Conservation (phyloP, 2,888 invertebrate genomes). For the Drosophila anomelani region DNA sequence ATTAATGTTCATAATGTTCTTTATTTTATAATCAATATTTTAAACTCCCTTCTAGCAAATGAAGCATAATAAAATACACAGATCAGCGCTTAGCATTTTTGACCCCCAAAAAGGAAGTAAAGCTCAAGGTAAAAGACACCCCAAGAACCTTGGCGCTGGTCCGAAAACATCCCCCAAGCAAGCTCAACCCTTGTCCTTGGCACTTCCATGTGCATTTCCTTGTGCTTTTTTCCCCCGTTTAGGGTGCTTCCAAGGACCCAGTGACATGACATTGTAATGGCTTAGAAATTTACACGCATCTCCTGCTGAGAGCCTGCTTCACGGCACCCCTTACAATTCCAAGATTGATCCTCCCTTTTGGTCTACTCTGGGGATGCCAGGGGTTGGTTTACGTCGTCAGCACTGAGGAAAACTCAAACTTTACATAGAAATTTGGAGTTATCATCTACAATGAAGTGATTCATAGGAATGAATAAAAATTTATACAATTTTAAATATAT, state of each 20-base stretch:
- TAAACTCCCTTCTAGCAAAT: background rate
- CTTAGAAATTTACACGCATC: constrained; percentile 72
- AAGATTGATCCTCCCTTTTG: constrained; percentile 42
- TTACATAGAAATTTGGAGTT: background rate
- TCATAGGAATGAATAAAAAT: background rate
- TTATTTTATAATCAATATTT: background rate
- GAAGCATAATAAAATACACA: background rate
- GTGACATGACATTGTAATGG: constrained; percentile 81
- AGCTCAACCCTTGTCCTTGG: constrained; percentile 74
- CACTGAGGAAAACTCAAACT: constrained; percentile 12
- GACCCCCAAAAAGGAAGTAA: constrained; percentile 16
- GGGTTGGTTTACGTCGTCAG: constrained; percentile 55
- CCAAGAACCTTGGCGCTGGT: constrained; percentile 37
- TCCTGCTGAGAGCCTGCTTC: constrained; percentile 56
- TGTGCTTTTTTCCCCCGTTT: constrained; percentile 41
- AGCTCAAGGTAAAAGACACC: constrained; percentile 21
- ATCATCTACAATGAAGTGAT: no score
- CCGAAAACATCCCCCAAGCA: constrained; percentile 48
- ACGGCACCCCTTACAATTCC: constrained; percentile 60
- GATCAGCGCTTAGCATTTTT: constrained; percentile 2
- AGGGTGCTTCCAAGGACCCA: constrained; percentile 79
- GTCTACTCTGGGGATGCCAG: constrained; percentile 24
- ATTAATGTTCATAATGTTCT: no score
- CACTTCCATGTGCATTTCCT: constrained; percentile 42
- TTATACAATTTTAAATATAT: background rate